Evolutionary conservation across 2,888 invertebrate genomes (phyloP), one percentile per base, ranked within the genome.

Genomic region (Nycteola revayana): DNA sequence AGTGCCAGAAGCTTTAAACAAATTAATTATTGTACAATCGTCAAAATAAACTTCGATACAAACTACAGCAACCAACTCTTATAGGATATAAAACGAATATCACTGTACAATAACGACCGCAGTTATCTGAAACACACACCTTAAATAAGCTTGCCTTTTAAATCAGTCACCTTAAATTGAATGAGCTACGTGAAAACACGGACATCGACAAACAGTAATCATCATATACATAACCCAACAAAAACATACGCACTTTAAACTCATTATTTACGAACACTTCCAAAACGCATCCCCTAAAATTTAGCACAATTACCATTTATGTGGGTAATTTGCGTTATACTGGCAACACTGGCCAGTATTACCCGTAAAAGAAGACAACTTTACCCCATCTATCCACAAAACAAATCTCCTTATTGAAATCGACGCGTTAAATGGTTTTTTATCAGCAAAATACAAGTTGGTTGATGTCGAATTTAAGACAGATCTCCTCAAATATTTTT

Each of bases 281-380:
- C n/a, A 72, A 63, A 46, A 36, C 60, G 48, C 54, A 56, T 57
- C 59, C 63, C 65, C 75, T 67, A 60, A 78, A 75, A 78, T 80
- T 73, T 74, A 66, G 59, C 49, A 65, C 74, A 80, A 84, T 86
- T 85, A 84, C 79, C 74, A 64, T 67, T 77, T 75, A 79, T 75
- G 69, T 66, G 53, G 72, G 75, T 79, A 84, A 85, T 83, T 82
- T 82, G 79, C 77, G 71, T 74, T 54, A 75, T 72, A 75, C 74
- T 75, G 71, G 69, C 75, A 79, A 80, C 77, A 84, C 76, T 62
- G 70, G 58, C 49, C 51, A 42, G 62, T 74, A 80, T 78, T 75
- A 74, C 70, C 68, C 66, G 49, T 42, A 47, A 66, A 59, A 53
- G 39, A 30, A 24, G 44, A 43, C 49, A 46, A 49, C 37, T 33